Evolutionary conservation across 2,888 invertebrate genomes (phyloP).

Genomic region (Andricus curvator): DNA sequence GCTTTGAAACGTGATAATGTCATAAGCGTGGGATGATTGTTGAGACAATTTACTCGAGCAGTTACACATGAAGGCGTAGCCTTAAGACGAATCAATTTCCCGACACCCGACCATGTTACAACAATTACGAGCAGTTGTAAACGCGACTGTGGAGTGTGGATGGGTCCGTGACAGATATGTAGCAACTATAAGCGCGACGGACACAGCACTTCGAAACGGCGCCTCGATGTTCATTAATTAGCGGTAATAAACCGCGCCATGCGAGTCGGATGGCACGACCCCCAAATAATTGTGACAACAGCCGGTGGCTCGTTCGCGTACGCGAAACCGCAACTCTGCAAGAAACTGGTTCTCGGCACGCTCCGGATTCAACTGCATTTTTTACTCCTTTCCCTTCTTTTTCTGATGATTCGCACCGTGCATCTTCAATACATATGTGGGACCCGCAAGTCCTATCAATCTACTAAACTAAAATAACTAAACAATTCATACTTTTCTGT

Average conservation of each 20-base stretch:
- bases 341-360: conserved; percentile 14
- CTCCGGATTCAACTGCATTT: neutral
- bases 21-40: conserved; percentile 22
- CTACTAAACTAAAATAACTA: too few species aligned
- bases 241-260: conserved; percentile 64
- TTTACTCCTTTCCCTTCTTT: neutral
- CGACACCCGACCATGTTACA: conserved; percentile 54
- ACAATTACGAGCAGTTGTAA: conserved; percentile 65
- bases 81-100: conserved; percentile 68
- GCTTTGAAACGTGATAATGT: neutral
- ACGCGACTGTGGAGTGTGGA: conserved; percentile 69
- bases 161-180: conserved; percentile 65
- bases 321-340: neutral
- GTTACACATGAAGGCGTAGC: conserved; percentile 44
- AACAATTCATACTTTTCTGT: too few species aligned
- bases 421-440: neutral
- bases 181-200: conserved; percentile 59
- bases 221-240: conserved; percentile 69
- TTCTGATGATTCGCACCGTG: neutral
- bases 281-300: conserved; percentile 58
- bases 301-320: conserved; percentile 41
- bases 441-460: too few species aligned
- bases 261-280: conserved; percentile 49
- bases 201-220: conserved; percentile 54
- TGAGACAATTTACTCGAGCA: conserved; percentile 34